Conservation (phyloP, 2,113 vertebrate species). For the Sapajus apella region DNA sequence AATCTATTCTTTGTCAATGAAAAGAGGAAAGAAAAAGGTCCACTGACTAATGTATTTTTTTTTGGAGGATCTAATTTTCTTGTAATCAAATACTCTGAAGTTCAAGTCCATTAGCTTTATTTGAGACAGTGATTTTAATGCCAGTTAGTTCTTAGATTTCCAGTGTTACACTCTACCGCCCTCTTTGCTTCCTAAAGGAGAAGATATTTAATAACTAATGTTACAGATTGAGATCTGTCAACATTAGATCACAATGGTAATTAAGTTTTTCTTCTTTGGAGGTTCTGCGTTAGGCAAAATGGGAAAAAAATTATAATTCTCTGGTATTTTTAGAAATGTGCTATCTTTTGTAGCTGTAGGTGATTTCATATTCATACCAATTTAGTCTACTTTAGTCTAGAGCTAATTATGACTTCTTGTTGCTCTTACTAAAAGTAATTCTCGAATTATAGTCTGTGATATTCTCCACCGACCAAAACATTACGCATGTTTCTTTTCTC, state of each 20-base stretch:
- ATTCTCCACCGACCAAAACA: neutral
- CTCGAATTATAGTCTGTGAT: constrained; percentile 24
- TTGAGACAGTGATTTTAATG: neutral
- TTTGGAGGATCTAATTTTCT: constrained; percentile 29
- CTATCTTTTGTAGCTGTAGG: constrained; percentile 11
- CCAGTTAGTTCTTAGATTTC: constrained; percentile 17
- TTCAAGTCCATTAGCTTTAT: neutral
- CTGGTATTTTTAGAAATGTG: constrained; percentile 26
- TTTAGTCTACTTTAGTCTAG: constrained; percentile 26
- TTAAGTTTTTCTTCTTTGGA: constrained; percentile 3
- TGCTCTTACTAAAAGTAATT: constrained; percentile 42
- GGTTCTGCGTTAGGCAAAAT: neutral
- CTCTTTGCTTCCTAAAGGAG: constrained; percentile 28
- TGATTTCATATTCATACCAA: constrained; percentile 44
- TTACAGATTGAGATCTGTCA: neutral
- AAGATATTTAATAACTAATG: neutral
- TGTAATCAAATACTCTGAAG: constrained; percentile 27
- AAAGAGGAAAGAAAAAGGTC: constrained; percentile 1
- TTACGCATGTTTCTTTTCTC: neutral
- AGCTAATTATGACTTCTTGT: constrained; percentile 47
- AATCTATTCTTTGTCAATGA: constrained; percentile 23
- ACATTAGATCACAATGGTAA: neutral
- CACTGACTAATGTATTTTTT: neutral
- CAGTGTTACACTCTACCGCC: neutral
- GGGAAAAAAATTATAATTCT: constrained; percentile 21